Conservation (phyloP, 64 coral and sea anemone genomes). For the Platygyra sinensis region DNA sequence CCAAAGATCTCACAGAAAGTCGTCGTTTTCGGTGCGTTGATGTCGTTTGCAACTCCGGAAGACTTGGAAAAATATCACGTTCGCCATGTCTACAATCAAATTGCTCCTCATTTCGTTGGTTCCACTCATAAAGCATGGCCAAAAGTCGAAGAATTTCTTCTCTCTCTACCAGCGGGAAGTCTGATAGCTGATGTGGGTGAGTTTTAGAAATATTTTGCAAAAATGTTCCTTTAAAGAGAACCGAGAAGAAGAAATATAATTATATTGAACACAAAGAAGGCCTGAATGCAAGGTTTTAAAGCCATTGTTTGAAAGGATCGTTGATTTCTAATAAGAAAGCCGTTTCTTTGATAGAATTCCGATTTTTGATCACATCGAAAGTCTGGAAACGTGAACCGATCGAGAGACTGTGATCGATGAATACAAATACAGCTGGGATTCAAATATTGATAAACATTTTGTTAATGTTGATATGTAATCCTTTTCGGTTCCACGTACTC, state of each 20-base stretch:
- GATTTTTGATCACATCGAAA: not conserved
- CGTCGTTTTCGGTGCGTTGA: not conserved
- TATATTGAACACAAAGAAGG: not conserved
- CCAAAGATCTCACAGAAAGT: not conserved
- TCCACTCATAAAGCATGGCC: constrained; percentile 85
- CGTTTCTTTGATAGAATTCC: not conserved
- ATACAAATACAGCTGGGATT: too few species aligned
- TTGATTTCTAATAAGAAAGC: not conserved
- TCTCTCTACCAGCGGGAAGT: constrained; percentile 62
- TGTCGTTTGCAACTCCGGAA: constrained; percentile 78
- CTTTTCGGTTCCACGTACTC: too few species aligned
- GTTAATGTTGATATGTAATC: too few species aligned
- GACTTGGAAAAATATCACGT: constrained; percentile 82
- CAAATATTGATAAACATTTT: too few species aligned
- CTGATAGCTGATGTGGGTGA: constrained; percentile 91
- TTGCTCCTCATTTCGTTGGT: constrained; percentile 73
- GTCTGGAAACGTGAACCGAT: too few species aligned
- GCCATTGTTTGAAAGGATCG: not conserved
- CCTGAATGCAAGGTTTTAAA: too few species aligned
- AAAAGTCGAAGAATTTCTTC: constrained; percentile 74
- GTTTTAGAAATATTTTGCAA: not conserved
- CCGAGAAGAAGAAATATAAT: not conserved
- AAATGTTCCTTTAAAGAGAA: not conserved
- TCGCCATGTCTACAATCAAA: constrained; percentile 78
- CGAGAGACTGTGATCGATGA: too few species aligned